Conservation (phyloP, 2,797 vertebrate species). For the Phyllotis vaccarum region DNA sequence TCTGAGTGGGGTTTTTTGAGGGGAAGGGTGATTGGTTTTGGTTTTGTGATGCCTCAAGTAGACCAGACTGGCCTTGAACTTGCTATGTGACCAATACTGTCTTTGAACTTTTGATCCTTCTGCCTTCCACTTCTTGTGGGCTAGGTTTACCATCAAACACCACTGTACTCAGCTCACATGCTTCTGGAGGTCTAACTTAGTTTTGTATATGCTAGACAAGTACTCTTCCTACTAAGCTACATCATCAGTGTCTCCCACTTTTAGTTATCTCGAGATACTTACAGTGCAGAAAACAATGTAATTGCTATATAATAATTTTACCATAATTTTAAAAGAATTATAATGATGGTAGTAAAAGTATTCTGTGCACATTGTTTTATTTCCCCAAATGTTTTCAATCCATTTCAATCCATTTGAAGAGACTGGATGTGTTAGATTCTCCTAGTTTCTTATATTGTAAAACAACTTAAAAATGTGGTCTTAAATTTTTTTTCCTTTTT, state of each 20-base stretch:
- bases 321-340: neutral
- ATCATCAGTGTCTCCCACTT: neutral
- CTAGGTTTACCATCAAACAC: neutral
- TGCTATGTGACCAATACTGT: neutral
- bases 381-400: neutral
- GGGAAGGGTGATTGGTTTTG: too few relatives aligned
- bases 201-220: neutral
- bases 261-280: neutral
- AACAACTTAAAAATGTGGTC: neutral
- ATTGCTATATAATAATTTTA: neutral
- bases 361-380: neutral
- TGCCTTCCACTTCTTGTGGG: neutral
- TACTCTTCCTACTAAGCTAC: neutral
- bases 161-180: neutral
- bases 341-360: neutral
- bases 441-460: neutral
- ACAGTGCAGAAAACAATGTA: neutral
- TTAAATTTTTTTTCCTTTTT: neutral
- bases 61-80: neutral
- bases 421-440: neutral
- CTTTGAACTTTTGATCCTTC: neutral
- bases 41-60: neutral
- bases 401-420: neutral
- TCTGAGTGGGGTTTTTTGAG: neutral
- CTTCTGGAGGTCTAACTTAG: neutral